Evolutionary conservation across 2,797 vertebrate species (phyloP), one percentile per base, ranked within the genome.

Genomic region (Epinephelus malabaricus): DNA sequence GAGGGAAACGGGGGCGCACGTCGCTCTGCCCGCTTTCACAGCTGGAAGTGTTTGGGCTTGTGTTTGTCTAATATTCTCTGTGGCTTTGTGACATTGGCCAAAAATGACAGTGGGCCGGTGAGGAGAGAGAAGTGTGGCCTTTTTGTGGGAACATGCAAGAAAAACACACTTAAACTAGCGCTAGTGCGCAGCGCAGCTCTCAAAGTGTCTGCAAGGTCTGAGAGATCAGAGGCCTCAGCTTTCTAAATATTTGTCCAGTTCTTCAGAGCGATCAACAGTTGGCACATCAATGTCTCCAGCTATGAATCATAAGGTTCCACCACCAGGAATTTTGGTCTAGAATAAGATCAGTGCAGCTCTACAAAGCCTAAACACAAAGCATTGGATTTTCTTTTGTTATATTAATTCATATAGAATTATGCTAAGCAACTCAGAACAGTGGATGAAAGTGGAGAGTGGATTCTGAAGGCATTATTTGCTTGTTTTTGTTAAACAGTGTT

Each of bases 31-130:
- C 53, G 25, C 86, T 91, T 95, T 87, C 80, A 88, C 88, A 91
- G 89, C 91, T 92, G 92, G 85, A 88, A 85, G 73, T 59, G 73
- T 92, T 92, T 84, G 53, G 58, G 51, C 15, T 61, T 18, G 64
- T 84, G 88, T 92, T 90, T 89, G 63, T 79, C 83, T 83, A 79
- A 87, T 73, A 47, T 69, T 81, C 70, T 84, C 75, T 59, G 70
- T 71, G 76, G 83, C 53, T 75, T 83, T 71, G 62, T 73, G 73
- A 73, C 66, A 49, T 15, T 1, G 58, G 88, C 89, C 90, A 91
- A 89, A 84, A 78, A 74, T 58, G 67, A 92, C 85, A 75, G 23
- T 2, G 56, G 34, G 51, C 30, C n/a, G 2, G 69, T 5, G 61
- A 47, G 65, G 69, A 69, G 72, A 72, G 69, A 76, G 75, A 58